These are phyloP conservation scores for Eulacestoma nigropectus DNA, from an alignment of 2,113 vertebrate genomes.

Conservation along the genomic window DNA sequence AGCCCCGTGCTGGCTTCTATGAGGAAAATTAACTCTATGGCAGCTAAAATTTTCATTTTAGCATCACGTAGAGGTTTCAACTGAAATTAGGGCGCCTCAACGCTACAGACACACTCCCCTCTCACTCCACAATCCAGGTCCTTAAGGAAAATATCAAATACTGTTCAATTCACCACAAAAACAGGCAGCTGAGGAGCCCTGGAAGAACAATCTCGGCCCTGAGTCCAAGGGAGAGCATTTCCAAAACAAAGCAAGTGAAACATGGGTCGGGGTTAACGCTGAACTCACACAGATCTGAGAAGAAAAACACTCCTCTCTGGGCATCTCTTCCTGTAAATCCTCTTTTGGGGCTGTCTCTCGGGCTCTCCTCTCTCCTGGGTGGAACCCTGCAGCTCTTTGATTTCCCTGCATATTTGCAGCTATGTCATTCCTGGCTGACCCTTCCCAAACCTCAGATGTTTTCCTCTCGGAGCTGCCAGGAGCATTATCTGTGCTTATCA, in stretches of 20 bases:
- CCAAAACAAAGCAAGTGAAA: not conserved
- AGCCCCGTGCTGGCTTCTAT: not conserved
- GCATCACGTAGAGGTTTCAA: not conserved
- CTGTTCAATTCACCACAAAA: not conserved
- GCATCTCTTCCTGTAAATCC: not conserved
- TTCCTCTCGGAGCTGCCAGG: not conserved
- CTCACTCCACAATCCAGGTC: not conserved
- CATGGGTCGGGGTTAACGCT: not conserved
- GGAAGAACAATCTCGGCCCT: not conserved
- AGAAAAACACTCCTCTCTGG: not conserved
- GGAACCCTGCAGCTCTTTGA: constrained; percentile 17
- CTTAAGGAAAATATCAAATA: not conserved
- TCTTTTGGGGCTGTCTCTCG: not conserved
- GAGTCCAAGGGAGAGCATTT: not conserved
- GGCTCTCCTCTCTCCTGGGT: not conserved
- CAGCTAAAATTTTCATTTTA: not conserved
- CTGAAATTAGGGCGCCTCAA: not conserved
- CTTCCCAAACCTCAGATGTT: constrained; percentile 1
- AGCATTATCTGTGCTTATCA: not conserved
- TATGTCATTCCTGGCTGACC: constrained; percentile 38
- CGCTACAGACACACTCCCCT: accelerated
- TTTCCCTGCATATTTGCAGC: not conserved
- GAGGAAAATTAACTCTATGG: not conserved
- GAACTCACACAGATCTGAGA: not conserved
- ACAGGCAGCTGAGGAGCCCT: not conserved